Evolutionary conservation across 2,797 vertebrate species (phyloP).

Genomic region (Bradypodion pumilum): DNA sequence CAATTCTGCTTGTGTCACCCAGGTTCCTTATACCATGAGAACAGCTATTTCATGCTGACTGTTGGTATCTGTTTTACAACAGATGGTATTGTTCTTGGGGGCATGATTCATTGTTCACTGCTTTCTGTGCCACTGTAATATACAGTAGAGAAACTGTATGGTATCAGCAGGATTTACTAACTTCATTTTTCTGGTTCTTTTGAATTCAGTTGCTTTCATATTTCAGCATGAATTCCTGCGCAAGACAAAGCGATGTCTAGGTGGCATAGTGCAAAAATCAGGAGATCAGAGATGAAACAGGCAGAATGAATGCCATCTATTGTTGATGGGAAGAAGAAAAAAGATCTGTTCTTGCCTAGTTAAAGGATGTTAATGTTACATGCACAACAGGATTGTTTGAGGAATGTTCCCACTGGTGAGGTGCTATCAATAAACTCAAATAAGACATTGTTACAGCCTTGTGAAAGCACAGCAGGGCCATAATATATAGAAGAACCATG

Average conservation of each 20-base stretch:
- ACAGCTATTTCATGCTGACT: background rate
- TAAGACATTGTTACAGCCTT: background rate
- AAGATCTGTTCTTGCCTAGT: background rate
- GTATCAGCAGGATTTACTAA: constrained; percentile 39
- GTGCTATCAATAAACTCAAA: background rate
- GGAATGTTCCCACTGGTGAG: constrained; percentile 1
- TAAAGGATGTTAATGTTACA: background rate
- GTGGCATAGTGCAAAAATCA: constrained; percentile 41
- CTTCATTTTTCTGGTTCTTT: constrained; percentile 53
- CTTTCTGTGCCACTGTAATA: constrained; percentile 14
- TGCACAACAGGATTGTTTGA: background rate
- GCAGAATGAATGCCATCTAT: constrained; percentile 45
- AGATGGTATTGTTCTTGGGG: constrained; percentile 59
- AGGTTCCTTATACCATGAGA: background rate
- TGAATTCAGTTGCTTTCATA: constrained; percentile 49
- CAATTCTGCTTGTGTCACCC: background rate
- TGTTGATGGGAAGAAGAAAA: constrained; percentile 6
- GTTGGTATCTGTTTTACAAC: constrained; percentile 28
- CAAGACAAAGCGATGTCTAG: constrained; percentile 46
- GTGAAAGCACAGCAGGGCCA: background rate
- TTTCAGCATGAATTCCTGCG: constrained; percentile 39
- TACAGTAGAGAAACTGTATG: constrained; percentile 28
- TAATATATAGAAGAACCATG: background rate
- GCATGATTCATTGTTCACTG: constrained; percentile 58
- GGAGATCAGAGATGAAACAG: constrained; percentile 48